Conservation (phyloP, 2,797 vertebrate genomes). For the Epinephelus malabaricus region DNA sequence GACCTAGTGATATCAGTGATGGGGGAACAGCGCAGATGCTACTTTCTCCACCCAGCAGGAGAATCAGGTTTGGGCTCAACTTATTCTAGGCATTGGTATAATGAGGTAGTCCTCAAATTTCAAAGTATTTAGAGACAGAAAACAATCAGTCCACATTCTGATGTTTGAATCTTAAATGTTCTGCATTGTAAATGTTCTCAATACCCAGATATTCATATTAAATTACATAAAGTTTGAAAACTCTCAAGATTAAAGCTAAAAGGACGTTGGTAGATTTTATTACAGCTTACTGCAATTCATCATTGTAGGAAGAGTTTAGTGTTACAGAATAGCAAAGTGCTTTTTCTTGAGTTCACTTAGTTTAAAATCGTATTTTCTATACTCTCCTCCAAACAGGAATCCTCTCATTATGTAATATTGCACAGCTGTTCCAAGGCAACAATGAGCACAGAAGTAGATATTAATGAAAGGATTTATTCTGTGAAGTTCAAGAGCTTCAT, state of each 20-base stretch:
- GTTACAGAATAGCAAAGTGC: neutral
- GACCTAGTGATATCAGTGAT: constrained; percentile 69
- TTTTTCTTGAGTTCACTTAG: neutral
- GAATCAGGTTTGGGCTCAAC: constrained; percentile 21
- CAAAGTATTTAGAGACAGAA: neutral
- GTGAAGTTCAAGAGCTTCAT: constrained; percentile 9
- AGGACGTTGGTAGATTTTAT: neutral
- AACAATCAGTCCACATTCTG: neutral
- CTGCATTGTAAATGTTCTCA: too few species aligned
- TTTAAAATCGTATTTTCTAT: constrained; percentile 11
- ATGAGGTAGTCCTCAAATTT: constrained; percentile 8
- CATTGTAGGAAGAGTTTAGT: neutral
- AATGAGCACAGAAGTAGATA: neutral
- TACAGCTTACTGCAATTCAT: neutral
- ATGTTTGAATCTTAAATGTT: neutral
- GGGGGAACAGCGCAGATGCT: constrained; percentile 49
- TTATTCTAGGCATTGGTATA: constrained; percentile 4
- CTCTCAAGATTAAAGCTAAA: neutral
- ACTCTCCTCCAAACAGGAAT: neutral
- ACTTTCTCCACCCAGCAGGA: constrained; percentile 34
- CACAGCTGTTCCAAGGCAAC: constrained; percentile 2
- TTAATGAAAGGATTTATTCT: constrained; percentile 23
- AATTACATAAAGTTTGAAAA: neutral
- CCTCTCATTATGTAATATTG: neutral
- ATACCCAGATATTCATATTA: too few species aligned